Evolutionary conservation across 2,888 invertebrate genomes (phyloP), one percentile per base, ranked within the genome.

Genomic region (Tigriopus californicus): DNA sequence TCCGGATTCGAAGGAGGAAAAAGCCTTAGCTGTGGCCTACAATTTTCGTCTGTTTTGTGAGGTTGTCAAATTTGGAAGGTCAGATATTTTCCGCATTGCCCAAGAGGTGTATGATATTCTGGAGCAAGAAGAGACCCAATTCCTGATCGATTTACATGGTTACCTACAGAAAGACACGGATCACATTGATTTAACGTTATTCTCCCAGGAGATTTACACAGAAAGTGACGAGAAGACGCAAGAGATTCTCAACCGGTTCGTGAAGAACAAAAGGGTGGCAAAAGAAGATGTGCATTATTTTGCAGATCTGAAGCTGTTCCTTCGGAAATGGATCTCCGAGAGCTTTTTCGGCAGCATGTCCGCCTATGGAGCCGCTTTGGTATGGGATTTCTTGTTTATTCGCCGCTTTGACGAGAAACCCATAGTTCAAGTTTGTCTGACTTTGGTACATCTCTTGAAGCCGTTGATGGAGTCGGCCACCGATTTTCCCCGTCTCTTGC

Each of bases 391-490:
- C 22, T 47, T 47, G n/a, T 24, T 41, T 41, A 44, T 20, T 40
- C 11, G 52, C 24, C n/a, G 18, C 41, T 41, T 25, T n/a, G 25
- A n/a, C 15, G 20, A 61, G 15, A 44, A 22, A 41, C 22, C 58
- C 1, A 33, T 51, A 18, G 44, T 53, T 47, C 41, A 22, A 44
- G 58, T 57, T 2, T 46, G 13, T 53, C 63, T 61, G 61, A 70
- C 72, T 47, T 22, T 47, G 20, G 22, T 47, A 2, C n/a, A 47
- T 13, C 47, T 47, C n/a, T 47, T 47, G 47, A 47, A 47, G 47
- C 47, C 18, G 11, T 13, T 47, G 11, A 47, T 47, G 18, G 47
- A 47, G 11, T 18, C 10, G 18, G 22, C 18, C 3, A 13, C 22
- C n/a, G 22, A 47, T 18, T 18, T 20, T 13, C 6, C 20, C 11